Conservation (phyloP, 1,140 invertebrate species). For the Drosophila punjabiensis region DNA sequence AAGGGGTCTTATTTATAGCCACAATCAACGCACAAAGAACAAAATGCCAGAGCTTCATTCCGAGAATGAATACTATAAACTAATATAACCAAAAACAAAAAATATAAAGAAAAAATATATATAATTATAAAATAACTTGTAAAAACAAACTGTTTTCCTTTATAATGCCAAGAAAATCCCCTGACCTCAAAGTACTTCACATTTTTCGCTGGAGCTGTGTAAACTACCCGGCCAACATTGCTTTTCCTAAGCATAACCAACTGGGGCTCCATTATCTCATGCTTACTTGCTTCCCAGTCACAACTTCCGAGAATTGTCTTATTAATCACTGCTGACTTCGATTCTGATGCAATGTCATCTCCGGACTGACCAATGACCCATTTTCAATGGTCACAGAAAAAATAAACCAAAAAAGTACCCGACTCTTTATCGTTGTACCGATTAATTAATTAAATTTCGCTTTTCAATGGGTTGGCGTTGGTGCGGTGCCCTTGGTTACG, state of each 20-base stretch:
- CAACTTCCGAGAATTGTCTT: constrained; percentile 27
- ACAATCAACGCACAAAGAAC: constrained; percentile 23
- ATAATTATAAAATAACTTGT: constrained; percentile 2
- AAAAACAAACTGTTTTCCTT: constrained; percentile 6
- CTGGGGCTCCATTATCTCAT: constrained; percentile 10
- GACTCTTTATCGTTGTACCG: constrained; percentile 6
- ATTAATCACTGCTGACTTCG: constrained; percentile 20
- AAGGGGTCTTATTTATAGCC: constrained; percentile 11
- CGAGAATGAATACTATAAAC: constrained; percentile 29
- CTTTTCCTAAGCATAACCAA: constrained; percentile 15
- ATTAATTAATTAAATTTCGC: constrained; percentile 36
- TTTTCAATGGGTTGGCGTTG: constrained; percentile 43
- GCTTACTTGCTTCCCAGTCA: constrained; percentile 20
- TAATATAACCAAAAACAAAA: constrained; percentile 8
- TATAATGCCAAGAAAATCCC: constrained; percentile 16
- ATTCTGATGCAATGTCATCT: constrained; percentile 20
- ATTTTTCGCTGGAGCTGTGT: constrained; percentile 21
- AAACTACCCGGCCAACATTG: constrained; percentile 9
- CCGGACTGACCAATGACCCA: constrained; percentile 25
- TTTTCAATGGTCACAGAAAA: constrained; percentile 17
- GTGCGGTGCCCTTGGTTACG: constrained; percentile 45
- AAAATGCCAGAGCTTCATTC: constrained; percentile 47
- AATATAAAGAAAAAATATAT: constrained; percentile 3
- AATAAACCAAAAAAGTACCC: constrained; percentile 14
- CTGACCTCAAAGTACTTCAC: constrained; percentile 1